Evolutionary conservation across 2,797 vertebrate genomes (phyloP).

Genomic region (Bufotes viridis): DNA sequence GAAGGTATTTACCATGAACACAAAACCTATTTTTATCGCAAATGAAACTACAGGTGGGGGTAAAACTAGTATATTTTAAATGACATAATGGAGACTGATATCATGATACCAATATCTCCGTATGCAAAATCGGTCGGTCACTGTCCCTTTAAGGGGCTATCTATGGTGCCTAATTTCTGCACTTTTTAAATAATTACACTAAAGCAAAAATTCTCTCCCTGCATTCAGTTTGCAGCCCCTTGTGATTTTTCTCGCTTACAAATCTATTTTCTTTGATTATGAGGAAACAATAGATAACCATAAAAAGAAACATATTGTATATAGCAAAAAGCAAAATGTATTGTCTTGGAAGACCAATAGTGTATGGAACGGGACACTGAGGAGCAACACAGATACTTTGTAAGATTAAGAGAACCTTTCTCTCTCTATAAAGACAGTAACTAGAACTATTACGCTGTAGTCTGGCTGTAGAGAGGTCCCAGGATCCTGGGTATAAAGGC

Average conservation of each 20-base stretch:
- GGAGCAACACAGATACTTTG: neutral
- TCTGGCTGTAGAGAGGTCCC: neutral
- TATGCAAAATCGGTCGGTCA: no score
- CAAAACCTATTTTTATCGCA: no score
- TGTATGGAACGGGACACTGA: neutral
- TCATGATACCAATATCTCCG: no score
- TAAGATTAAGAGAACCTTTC: neutral
- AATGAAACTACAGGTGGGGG: no score
- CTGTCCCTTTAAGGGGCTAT: neutral
- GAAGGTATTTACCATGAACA: no score
- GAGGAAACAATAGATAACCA: neutral
- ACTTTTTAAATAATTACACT: no score
- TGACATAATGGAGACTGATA: no score
- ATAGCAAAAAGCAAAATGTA: conserved; percentile 7
- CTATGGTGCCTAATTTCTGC: no score
- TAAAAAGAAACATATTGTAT: conserved; percentile 33
- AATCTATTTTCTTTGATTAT: conserved; percentile 30
- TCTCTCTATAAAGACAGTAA: neutral
- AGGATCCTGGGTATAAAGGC: neutral
- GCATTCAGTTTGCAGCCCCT: neutral
- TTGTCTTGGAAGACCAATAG: neutral
- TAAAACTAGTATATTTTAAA: no score
- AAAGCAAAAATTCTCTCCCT: neutral
- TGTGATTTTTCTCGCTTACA: neutral
- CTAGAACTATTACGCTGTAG: neutral